Conservation (phyloP, 1,140 invertebrate genomes). For the Chymomyza costata region DNA sequence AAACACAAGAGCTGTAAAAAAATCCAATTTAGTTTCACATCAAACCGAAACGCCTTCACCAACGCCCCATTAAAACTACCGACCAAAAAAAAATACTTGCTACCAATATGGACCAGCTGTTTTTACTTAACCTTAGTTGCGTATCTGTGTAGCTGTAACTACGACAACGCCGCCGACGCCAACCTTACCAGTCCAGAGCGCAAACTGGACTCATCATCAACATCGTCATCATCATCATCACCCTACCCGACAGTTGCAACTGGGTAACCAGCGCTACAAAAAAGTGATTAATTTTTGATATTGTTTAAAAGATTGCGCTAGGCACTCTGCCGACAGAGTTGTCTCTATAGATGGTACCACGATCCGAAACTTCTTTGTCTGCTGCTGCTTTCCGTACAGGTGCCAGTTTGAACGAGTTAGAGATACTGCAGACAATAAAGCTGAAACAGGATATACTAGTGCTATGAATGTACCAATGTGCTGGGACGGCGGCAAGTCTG, state of each 20-base stretch:
- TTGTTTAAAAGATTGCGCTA: slow-evolving; percentile 56
- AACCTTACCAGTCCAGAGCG: too few relatives aligned
- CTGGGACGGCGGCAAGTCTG: slow-evolving; percentile 8
- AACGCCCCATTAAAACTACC: slow-evolving; percentile 67
- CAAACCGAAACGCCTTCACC: slow-evolving; percentile 63
- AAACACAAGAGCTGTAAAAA: slow-evolving; percentile 18
- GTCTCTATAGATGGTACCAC: slow-evolving; percentile 8
- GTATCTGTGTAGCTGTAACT: slow-evolving; percentile 55
- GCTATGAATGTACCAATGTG: too few relatives aligned
- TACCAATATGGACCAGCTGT: slow-evolving; percentile 8
- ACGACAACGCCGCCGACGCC: too few relatives aligned
- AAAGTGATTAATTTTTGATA: slow-evolving; percentile 74
- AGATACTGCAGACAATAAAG: slow-evolving; percentile 1
- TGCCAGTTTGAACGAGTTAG: slow-evolving; percentile 38
- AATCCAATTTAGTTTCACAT: slow-evolving; percentile 74
- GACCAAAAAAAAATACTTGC: too few relatives aligned
- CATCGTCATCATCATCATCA: too few relatives aligned
- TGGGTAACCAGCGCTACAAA: slow-evolving; percentile 36
- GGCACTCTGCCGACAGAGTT: not conserved
- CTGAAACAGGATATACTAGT: slow-evolving; percentile 56
- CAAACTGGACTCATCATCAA: too few relatives aligned
- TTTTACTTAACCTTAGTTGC: slow-evolving; percentile 4
- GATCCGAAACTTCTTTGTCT: slow-evolving; percentile 3
- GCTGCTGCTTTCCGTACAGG: slow-evolving; percentile 23
- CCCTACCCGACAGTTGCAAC: too few relatives aligned